Evolutionary conservation across 2,797 vertebrate species (phyloP).

Genomic region (Lophotriccus pileatus): DNA sequence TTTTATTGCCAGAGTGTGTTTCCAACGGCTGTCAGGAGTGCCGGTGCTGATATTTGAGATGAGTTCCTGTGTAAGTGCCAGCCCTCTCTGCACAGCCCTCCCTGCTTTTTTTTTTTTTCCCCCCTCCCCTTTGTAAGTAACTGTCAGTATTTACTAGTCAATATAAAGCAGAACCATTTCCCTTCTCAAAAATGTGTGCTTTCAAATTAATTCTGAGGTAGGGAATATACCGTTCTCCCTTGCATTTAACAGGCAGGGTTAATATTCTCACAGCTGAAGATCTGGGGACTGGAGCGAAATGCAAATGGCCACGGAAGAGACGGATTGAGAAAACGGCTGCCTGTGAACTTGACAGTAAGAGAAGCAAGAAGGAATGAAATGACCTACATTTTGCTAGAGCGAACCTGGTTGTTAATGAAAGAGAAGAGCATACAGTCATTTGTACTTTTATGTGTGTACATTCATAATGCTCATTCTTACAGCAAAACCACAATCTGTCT

Average conservation of each 20-base stretch:
- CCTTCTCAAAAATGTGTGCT: conserved; percentile 14
- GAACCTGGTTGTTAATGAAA: not conserved
- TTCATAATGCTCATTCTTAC: not conserved
- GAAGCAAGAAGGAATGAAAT: not conserved
- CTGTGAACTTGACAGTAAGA: not conserved
- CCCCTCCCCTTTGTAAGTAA: not conserved
- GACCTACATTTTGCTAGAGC: conserved; percentile 26
- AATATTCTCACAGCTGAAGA: not conserved
- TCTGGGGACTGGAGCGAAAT: not conserved
- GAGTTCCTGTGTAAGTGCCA: not conserved
- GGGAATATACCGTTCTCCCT: not conserved
- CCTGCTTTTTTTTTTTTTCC: not conserved
- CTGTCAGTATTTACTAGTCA: not conserved
- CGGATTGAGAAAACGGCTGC: not conserved
- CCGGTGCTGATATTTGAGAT: not conserved
- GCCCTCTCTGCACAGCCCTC: not conserved
- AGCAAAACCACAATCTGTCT: not conserved
- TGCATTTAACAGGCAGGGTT: not conserved
- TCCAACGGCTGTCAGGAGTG: not conserved
- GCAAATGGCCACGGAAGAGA: conserved; percentile 7
- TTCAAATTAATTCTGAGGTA: not conserved
- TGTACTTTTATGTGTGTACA: not conserved
- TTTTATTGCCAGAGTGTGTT: not conserved
- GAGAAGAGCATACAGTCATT: not conserved
- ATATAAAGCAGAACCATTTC: conserved; percentile 19